Conservation (phyloP, 2,888 invertebrate genomes). For the Galeopsomyia nigrocyanea region DNA sequence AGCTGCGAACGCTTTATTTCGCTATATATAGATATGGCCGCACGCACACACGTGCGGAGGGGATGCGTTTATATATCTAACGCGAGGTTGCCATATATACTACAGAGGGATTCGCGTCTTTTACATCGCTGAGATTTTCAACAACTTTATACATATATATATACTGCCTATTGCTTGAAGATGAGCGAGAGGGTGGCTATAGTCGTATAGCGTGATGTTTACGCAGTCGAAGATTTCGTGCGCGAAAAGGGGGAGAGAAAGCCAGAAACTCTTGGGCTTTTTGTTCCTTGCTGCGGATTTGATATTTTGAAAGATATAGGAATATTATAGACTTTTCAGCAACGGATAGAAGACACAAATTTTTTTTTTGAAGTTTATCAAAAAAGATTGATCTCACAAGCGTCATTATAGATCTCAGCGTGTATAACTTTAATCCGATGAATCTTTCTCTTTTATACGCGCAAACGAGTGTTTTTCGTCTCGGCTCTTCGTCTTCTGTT, state of each 20-base stretch:
- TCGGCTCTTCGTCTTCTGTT: slow-evolving; percentile 31
- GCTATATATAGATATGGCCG: slow-evolving; percentile 33
- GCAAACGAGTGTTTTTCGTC: slow-evolving; percentile 32
- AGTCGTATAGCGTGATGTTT: too few species aligned
- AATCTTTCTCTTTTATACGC: slow-evolving; percentile 12
- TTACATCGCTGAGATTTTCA: too few species aligned
- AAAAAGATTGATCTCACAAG: slow-evolving; percentile 55
- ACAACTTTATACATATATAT: too few species aligned
- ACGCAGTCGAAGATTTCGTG: not conserved
- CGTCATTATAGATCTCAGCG: slow-evolving; percentile 56
- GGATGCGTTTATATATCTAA: not conserved
- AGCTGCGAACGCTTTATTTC: slow-evolving; percentile 62
- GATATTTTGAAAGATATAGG: too few species aligned
- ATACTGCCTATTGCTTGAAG: too few species aligned
- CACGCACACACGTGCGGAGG: not conserved
- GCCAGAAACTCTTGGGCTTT: not conserved
- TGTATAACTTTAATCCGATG: slow-evolving; percentile 49
- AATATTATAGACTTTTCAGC: too few species aligned
- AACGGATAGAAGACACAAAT: too few species aligned
- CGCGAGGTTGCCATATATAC: not conserved
- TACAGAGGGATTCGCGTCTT: too few species aligned
- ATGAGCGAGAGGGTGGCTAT: too few species aligned
- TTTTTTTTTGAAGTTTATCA: slow-evolving; percentile 59
- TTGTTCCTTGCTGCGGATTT: too few species aligned
- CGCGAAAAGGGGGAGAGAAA: not conserved